Evolutionary conservation across 2,797 vertebrate species (phyloP), one percentile per base, ranked within the genome.

Genomic region (Propithecus deckenii): DNA sequence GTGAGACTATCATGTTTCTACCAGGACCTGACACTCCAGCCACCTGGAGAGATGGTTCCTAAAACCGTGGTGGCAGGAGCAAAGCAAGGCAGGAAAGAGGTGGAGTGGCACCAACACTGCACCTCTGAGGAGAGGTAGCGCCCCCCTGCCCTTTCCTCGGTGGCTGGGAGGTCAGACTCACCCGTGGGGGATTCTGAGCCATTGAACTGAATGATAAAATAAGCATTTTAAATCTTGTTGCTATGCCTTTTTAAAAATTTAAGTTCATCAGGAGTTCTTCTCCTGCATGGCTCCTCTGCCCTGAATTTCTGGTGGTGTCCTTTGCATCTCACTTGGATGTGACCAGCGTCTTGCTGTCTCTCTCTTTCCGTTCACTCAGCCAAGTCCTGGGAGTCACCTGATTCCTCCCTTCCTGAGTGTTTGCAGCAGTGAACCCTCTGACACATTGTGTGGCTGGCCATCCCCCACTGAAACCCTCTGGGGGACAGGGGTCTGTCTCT

Each of bases 91-190:
- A 80, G 28, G 3, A 25, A 13, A 32, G 52, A 10, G 20, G 41
- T 1, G 6, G 2, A 41, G 5, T 8, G 57, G 20, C 12, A 4
- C 43, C 28, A 13, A 6, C 23, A n/a, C 63, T 11, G 17, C 6
- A 57, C 7, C 1, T 32, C 28, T n/a, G 14, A 7, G 13, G 74
- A 41, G n/a, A 55, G 22, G 20, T 12, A 0, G 50, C 0, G 3
- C n/a, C 12, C 7, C 5, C 76, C n/a, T 35, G 9, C 30, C 20
- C 22, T 28, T 41, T 11, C 50, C 20, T 17, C 55, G 9, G 86
- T 13, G 38, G 14, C 35, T 10, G 25, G 46, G 15, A 46, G 0
- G 22, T 3, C 22, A 52, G 35, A 23, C 35, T 52, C 46, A 28
- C 17, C 35, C 13, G 15, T 41, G 25, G 28, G 59, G 48, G 8